Evolutionary conservation across 2,797 vertebrate genomes (phyloP).

Genomic region (Babyrousa celebensis): DNA sequence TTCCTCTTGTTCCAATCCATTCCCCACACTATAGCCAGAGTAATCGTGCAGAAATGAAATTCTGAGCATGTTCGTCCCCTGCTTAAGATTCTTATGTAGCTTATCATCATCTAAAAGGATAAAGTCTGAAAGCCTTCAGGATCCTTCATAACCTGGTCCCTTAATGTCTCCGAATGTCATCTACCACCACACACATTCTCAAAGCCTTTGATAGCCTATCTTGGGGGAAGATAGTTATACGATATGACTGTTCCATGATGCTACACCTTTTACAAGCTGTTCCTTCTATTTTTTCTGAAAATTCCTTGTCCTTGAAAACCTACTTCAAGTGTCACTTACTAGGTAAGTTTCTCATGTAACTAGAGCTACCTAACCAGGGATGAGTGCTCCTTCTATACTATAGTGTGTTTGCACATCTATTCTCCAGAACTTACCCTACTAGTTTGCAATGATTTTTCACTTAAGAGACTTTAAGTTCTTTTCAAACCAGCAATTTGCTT

Average conservation of each 20-base stretch:
- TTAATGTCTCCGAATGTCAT: background rate
- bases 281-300: background rate
- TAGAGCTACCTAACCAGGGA: background rate
- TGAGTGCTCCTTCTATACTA: background rate
- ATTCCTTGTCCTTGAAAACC: background rate
- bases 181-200: background rate
- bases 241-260: background rate
- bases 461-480: slow-evolving; percentile 18
- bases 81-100: background rate
- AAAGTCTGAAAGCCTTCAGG: background rate
- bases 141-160: background rate
- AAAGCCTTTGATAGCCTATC: too few species aligned
- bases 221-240: too few species aligned
- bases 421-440: background rate
- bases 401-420: background rate
- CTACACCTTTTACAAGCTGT: background rate
- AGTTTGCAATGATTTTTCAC: background rate
- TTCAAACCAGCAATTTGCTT: background rate
- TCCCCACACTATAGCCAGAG: background rate
- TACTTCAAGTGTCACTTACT: background rate
- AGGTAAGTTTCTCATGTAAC: background rate
- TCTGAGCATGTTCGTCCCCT: background rate
- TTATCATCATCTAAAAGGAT: background rate
- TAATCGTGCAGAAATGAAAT: slow-evolving; percentile 32
- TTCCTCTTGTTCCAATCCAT: background rate